Conservation (phyloP, 2,113 vertebrate species). For the Leucopsar rothschildi region DNA sequence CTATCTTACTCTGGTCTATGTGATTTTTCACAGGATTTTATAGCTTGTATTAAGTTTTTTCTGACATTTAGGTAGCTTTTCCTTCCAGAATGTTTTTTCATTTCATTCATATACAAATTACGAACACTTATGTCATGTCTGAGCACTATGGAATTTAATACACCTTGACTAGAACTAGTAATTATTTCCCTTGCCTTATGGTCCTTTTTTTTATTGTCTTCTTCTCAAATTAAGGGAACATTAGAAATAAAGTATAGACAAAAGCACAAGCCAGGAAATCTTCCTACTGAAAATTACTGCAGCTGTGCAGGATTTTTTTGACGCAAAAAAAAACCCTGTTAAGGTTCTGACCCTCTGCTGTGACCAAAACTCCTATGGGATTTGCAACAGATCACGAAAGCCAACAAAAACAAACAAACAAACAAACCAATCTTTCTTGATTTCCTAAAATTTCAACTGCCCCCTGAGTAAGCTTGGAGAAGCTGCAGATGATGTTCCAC, state of each 20-base stretch:
- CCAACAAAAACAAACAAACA: not conserved
- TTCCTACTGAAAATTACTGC: not conserved
- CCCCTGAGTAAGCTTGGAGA: not conserved
- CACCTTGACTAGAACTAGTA: not conserved
- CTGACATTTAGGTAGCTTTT: not conserved
- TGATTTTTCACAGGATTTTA: constrained; percentile 30
- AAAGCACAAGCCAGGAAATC: not conserved
- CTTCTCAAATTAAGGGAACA: not conserved
- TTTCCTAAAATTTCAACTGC: not conserved
- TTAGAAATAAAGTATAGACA: not conserved
- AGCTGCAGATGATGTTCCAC: not conserved
- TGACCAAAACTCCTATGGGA: not conserved
- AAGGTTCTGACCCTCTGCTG: not conserved
- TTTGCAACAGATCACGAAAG: not conserved
- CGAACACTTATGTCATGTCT: not conserved
- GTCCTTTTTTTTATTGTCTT: not conserved
- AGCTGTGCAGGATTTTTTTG: not conserved
- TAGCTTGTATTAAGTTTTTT: not conserved
- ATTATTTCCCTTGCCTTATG: not conserved
- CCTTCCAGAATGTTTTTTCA: constrained; percentile 9
- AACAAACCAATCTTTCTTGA: not conserved
- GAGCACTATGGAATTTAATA: not conserved
- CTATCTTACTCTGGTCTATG: not conserved
- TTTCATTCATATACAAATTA: constrained; percentile 30
- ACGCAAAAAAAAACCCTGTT: not conserved